Percentiles rank a stretch among this genome's conserved stretches.
Evolutionary conservation across 30 jellyfish, hydroid and myxozoan genomes (phyloP).

Genomic region (Nemopilema nomurai): DNA sequence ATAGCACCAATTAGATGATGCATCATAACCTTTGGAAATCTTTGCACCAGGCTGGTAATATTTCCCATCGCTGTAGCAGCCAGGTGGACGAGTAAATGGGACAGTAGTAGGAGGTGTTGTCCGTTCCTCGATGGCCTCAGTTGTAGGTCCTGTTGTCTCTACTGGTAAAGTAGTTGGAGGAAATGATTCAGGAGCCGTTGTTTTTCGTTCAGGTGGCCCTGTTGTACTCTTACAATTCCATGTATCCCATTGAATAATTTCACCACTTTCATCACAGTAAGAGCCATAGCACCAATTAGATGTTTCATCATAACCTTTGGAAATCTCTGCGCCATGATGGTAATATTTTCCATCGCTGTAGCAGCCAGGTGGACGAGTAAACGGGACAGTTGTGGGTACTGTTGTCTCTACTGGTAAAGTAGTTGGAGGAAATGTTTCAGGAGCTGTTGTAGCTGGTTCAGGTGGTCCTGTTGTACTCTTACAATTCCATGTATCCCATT

Average conservation of each 20-base stretch:
- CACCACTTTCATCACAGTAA: conserved; percentile 19
- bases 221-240: conserved; percentile 11
- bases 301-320: conserved; percentile 14
- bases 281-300: conserved; percentile 52
- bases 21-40: conserved; percentile 34
- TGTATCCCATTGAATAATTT: conserved; percentile 38
- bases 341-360: conserved; percentile 15
- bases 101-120: conserved; percentile 9
- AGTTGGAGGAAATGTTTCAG: neutral
- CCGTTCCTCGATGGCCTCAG: neutral
- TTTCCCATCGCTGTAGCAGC: conserved; percentile 28
- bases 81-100: neutral
- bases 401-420: conserved; percentile 2
- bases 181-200: neutral
- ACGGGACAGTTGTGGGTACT: neutral
- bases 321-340: conserved; percentile 18
- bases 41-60: conserved; percentile 16
- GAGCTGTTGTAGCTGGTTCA: neutral
- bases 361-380: neutral
- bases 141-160: neutral
- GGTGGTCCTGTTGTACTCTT: conserved; percentile 1
- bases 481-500: conserved; percentile 56
- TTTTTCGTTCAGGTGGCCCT: neutral
- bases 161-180: neutral
- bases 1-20: conserved; percentile 43